A percentile compares a stretch with the other conserved stretches of the same genome.
Evolutionary conservation across 2,888 invertebrate genomes (phyloP).

Genomic region (Rhaphigaster nebulosa): DNA sequence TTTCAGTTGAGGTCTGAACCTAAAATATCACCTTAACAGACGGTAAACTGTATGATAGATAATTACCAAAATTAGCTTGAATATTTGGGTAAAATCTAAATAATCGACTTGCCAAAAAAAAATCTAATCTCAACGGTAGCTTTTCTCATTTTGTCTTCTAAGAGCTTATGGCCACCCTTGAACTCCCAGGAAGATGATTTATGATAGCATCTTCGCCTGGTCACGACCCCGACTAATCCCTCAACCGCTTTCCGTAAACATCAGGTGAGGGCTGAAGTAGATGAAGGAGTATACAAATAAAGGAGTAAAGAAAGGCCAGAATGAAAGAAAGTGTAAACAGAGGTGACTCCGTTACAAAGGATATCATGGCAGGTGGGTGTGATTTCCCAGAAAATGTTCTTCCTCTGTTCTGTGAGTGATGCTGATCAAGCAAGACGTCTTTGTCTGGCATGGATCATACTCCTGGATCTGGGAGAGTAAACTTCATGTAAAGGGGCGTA

Average conservation of each 20-base stretch:
- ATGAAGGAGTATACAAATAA: not conserved
- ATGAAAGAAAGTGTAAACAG: constrained; percentile 18
- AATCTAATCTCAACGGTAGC: not conserved
- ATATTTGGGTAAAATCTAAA: too few relatives aligned
- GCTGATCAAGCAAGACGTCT: not conserved
- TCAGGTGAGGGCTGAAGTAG: not conserved
- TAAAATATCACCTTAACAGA: too few relatives aligned
- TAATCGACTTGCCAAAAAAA: too few relatives aligned
- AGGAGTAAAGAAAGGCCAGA: not conserved
- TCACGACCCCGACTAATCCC: constrained; percentile 5
- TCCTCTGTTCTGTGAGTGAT: not conserved
- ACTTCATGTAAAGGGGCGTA: not conserved
- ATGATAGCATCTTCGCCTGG: not conserved
- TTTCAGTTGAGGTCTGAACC: too few relatives aligned
- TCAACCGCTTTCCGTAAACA: not conserved
- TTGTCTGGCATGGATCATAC: not conserved
- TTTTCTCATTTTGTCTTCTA: not conserved
- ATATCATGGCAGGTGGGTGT: not conserved
- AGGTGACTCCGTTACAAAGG: not conserved
- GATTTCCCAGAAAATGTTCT: not conserved
- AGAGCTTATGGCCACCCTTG: not conserved
- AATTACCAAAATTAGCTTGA: too few relatives aligned
- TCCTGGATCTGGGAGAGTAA: not conserved
- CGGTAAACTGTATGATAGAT: too few relatives aligned
- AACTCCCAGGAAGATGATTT: constrained; percentile 10